Percentiles rank a stretch among this genome's conserved stretches.
These are phyloP conservation scores for Acomys russatus DNA, from an alignment of 2,797 vertebrate genomes.

Conservation along the genomic window DNA sequence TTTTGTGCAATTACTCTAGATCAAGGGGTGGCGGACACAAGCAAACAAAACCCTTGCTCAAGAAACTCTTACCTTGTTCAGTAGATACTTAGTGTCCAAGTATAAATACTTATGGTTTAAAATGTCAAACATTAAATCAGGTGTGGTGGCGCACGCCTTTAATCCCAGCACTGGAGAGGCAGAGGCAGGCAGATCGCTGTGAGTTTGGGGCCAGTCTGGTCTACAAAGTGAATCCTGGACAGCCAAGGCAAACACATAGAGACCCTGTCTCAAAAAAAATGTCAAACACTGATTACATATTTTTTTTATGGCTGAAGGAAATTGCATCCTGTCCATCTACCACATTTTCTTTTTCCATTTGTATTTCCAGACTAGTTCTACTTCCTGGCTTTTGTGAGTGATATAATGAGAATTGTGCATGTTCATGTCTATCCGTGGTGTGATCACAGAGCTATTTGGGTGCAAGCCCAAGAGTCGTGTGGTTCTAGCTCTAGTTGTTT, in stretches of 20 bases:
- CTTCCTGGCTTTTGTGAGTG: not conserved
- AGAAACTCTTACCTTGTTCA: constrained; percentile 1
- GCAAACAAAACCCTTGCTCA: not conserved
- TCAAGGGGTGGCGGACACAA: not conserved
- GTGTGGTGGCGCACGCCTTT: too few relatives aligned
- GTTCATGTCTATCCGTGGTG: not conserved
- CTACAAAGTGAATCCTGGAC: too few relatives aligned
- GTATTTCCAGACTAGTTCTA: not conserved
- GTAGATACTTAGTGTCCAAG: not conserved
- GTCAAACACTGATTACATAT: not conserved
- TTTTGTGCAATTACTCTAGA: not conserved
- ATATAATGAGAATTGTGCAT: not conserved
- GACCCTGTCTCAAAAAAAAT: not conserved
- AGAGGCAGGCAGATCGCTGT: too few relatives aligned
- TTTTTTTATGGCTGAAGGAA: not conserved
- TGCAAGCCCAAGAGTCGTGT: not conserved
- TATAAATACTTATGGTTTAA: not conserved
- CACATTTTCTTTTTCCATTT: not conserved
- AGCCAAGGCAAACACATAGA: too few relatives aligned
- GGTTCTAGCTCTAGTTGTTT: not conserved
- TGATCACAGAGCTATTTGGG: not conserved
- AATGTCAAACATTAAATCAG: not conserved
- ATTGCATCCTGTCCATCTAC: not conserved
- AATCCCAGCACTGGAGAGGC: too few relatives aligned
- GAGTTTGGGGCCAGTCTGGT: too few relatives aligned